Percentiles rank a stretch among this genome's conserved stretches.
Conservation (phyloP, 2,113 vertebrate genomes). For the Speoplatyrhinus poulsoni region DNA sequence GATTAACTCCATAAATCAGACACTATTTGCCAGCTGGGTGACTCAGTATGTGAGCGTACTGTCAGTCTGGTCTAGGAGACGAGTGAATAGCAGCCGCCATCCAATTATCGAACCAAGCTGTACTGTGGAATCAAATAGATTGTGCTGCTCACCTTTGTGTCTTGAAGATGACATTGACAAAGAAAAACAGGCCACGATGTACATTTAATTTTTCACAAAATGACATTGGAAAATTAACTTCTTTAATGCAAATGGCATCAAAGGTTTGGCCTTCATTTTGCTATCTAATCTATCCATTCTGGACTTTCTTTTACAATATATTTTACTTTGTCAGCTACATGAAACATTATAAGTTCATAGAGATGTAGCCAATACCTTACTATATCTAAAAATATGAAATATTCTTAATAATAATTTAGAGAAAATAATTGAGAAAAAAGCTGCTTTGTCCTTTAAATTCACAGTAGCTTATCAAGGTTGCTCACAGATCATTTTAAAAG, state of each 20-base stretch:
- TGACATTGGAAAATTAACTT: not conserved
- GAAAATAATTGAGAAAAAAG: constrained; percentile 39
- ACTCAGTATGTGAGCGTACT: not conserved
- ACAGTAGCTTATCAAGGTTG: constrained; percentile 52
- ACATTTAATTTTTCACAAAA: too few relatives aligned
- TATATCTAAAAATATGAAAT: constrained; percentile 28
- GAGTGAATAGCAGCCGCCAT: too few relatives aligned
- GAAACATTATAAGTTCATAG: constrained; percentile 8
- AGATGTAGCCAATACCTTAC: constrained; percentile 29
- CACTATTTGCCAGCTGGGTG: not conserved
- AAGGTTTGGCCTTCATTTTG: constrained; percentile 21
- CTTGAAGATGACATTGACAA: too few relatives aligned
- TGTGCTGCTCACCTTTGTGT: too few relatives aligned
- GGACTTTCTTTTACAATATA: not conserved
- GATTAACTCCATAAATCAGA: not conserved
- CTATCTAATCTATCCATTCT: constrained; percentile 6
- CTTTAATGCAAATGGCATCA: constrained; percentile 20
- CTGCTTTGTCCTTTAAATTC: constrained; percentile 59
- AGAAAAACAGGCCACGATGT: too few relatives aligned
- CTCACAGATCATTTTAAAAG: constrained; percentile 30
- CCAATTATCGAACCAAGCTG: too few relatives aligned
- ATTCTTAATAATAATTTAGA: constrained; percentile 16
- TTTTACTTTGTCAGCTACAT: constrained; percentile 22
- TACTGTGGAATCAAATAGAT: too few relatives aligned
- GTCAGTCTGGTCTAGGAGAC: not conserved